These are phyloP conservation scores for Drosophila prostipennis DNA, from an alignment of 2,888 invertebrate species.

Conservation along the genomic window DNA sequence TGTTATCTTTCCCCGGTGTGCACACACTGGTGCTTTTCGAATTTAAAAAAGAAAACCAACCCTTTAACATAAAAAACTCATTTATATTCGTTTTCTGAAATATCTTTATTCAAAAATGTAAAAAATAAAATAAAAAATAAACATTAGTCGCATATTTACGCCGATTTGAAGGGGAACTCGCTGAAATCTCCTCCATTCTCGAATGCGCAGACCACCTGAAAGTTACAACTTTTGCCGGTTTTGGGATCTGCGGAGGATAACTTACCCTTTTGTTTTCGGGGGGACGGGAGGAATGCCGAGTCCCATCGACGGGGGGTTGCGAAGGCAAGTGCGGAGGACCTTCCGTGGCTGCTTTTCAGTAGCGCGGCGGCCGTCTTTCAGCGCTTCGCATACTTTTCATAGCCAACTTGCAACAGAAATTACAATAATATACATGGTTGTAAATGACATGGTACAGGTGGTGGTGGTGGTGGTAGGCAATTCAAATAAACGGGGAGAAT, in stretches of 20 bases:
- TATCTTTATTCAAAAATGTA: constrained; percentile 5
- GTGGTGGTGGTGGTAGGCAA: constrained; percentile 10
- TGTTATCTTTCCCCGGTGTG: not conserved
- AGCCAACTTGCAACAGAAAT: constrained; percentile 81
- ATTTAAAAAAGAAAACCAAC: not conserved
- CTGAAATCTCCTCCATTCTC: not conserved
- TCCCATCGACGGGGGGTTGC: constrained; percentile 10
- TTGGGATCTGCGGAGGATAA: constrained; percentile 30
- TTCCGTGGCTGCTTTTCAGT: constrained; percentile 54
- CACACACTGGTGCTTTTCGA: constrained; percentile 2
- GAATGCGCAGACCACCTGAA: constrained; percentile 37
- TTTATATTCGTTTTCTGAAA: not conserved
- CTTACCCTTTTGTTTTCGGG: constrained; percentile 50
- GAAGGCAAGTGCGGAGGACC: constrained; percentile 11
- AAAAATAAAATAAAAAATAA: constrained; percentile 1
- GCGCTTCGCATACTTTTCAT: constrained; percentile 67
- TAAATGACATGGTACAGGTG: constrained; percentile 45
- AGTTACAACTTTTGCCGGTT: constrained; percentile 43
- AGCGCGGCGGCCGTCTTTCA: constrained; percentile 62
- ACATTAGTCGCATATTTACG: not conserved
- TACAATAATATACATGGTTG: constrained; percentile 63
- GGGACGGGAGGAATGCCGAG: constrained; percentile 10
- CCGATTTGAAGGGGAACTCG: not conserved
- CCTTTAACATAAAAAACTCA: not conserved
- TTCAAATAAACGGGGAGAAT: constrained; percentile 49